These are phyloP conservation scores for Spea bombifrons DNA, from an alignment of 2,113 vertebrate species.

Conservation along the genomic window DNA sequence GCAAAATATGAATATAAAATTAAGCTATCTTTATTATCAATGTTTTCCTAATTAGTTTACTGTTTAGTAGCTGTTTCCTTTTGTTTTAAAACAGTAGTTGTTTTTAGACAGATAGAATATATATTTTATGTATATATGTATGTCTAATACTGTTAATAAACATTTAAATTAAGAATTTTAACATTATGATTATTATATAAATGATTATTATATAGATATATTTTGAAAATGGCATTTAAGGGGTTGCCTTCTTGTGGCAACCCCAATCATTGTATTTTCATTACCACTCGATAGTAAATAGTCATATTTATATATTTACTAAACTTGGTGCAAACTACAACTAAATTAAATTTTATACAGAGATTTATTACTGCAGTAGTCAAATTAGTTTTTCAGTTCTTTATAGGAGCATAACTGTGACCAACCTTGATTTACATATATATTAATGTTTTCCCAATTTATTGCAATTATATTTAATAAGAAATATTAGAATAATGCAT, in stretches of 20 bases:
- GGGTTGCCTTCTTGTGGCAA: constrained; percentile 26
- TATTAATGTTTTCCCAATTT: constrained; percentile 37
- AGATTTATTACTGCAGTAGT: constrained; percentile 27
- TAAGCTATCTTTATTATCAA: no score
- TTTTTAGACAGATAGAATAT: no score
- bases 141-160: no score
- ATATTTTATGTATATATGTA: no score
- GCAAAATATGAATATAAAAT: no score
- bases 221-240: neutral
- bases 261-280: neutral
- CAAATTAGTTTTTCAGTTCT: constrained; percentile 6
- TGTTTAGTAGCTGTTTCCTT: no score
- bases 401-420: constrained; percentile 32
- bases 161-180: no score
- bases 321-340: constrained; percentile 25
- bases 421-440: constrained; percentile 37
- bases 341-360: constrained; percentile 31
- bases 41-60: no score
- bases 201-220: no score
- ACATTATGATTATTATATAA: no score
- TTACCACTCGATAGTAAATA: constrained; percentile 9
- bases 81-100: no score
- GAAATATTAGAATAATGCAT: constrained; percentile 37
- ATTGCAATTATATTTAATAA: constrained; percentile 38
- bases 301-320: constrained; percentile 10